These are phyloP conservation scores for Pristionchus mayeri DNA, from an alignment of 2,888 invertebrate genomes.

Conservation along the genomic window DNA sequence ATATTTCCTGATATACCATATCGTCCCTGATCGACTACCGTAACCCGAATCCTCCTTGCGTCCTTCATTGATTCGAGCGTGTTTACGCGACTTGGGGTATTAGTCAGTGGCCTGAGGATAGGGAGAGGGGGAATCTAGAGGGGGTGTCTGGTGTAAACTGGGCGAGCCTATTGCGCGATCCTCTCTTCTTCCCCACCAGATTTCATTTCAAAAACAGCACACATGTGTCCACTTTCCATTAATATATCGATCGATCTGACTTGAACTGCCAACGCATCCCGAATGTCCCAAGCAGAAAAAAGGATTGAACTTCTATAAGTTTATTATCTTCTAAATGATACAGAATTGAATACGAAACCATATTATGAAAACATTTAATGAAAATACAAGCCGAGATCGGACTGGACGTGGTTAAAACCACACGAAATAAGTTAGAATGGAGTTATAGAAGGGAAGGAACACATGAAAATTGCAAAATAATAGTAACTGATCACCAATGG, in stretches of 20 bases:
- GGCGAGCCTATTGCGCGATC: conserved; percentile 30
- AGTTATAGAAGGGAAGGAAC: neutral
- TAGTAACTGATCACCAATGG: neutral
- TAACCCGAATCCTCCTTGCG: neutral
- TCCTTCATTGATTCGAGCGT: neutral
- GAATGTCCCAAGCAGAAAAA: neutral
- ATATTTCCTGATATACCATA: neutral
- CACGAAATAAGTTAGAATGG: neutral
- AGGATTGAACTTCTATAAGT: neutral
- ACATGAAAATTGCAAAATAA: neutral
- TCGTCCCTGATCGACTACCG: no score
- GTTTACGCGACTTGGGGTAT: conserved; percentile 12
- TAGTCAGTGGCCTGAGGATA: conserved; percentile 7
- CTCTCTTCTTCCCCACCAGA: conserved; percentile 16
- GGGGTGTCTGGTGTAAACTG: conserved; percentile 38
- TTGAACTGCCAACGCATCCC: neutral
- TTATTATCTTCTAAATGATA: neutral
- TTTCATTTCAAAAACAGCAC: conserved; percentile 13
- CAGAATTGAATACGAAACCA: neutral
- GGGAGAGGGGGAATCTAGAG: neutral
- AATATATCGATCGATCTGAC: neutral
- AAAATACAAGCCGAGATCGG: neutral
- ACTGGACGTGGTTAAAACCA: conserved; percentile 9
- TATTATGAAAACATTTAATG: neutral
- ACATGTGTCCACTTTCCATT: conserved; percentile 24